Evolutionary conservation across 2,797 vertebrate genomes (phyloP).

Genomic region (Propithecus perrieri): DNA sequence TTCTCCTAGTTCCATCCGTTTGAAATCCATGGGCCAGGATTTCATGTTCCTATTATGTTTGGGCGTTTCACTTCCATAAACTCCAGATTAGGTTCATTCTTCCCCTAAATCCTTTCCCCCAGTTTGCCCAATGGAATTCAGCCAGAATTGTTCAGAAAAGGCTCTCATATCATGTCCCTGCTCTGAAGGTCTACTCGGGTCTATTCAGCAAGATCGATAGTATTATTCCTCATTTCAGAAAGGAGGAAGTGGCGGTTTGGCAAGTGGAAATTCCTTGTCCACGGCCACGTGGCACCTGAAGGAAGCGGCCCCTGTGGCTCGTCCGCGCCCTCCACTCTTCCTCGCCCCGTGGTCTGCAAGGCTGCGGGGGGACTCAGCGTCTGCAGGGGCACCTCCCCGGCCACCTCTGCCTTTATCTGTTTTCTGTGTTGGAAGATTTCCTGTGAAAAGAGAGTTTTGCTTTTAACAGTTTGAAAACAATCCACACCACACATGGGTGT

Average conservation of each 20-base stretch:
- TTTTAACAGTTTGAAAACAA: background rate
- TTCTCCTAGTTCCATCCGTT: background rate
- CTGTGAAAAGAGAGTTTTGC: background rate
- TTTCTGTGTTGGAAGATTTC: background rate
- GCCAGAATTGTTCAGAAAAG: background rate
- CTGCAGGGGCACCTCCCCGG: rapidly evolving
- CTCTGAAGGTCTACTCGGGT: background rate
- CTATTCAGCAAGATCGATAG: background rate
- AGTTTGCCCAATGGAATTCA: too few relatives aligned
- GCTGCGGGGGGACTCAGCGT: background rate
- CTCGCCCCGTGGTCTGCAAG: background rate
- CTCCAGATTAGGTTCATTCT: background rate
- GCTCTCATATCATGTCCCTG: rapidly evolving
- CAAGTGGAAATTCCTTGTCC: too few relatives aligned
- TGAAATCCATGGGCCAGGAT: rapidly evolving
- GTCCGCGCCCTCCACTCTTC: background rate
- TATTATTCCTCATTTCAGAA: background rate
- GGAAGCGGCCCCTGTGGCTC: background rate
- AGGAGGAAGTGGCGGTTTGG: background rate
- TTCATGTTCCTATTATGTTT: rapidly evolving
- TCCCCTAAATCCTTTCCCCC: too few relatives aligned
- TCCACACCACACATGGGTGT: rapidly evolving
- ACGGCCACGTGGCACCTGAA: rapidly evolving
- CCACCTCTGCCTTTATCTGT: background rate
- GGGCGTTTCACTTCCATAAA: background rate